Base-by-base conservation (phyloP, 2,797 vertebrate species). In the Rhinoraja longicauda region DNA sequence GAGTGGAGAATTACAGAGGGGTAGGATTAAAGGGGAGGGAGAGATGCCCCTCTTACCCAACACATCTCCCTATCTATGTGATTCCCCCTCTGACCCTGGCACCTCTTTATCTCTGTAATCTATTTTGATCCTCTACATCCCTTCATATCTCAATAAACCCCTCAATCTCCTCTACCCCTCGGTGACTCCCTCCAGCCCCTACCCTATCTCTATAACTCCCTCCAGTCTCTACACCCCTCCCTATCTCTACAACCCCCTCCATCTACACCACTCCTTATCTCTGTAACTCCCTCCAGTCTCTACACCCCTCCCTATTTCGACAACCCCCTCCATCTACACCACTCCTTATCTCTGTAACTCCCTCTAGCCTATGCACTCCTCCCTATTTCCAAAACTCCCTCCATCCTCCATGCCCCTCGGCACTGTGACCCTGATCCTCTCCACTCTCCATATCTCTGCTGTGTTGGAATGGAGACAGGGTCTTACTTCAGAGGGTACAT, bases 401-500 rank as follows among this genome's bases (percentile, higher is more conserved):
- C 17, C 36, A 45, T 19, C 2, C 45, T 53, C 45, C 21, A 17
- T 17, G 13, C 26, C 29, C n/a, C 76, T 32, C 29, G 36, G n/a
- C n/a, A 12, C 76, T 77, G n/a, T 77, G n/a, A 0, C 76, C 10
- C 12, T n/a, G 45, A 6, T 53, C 45, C 45, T 6, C 76, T 12
- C n/a, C 32, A 10, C 29, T 32, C 64, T 17, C 17, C 64, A 64
- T 67, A 17, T 67, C 64, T 67, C 64, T 17, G 64, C 17, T 12
- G 64, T 3, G 64, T 12, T 67, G 64, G 64, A 13, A 17, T 12
- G 17, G 64, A 17, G 12, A 53, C 4, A 64, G 12, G 10, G 10
- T 12, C 79, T 81, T 53, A 81, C 79, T 81, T 81, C 19, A 81
- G 79, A 24, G 79, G 79, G 45, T 81, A 81, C 79, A 81, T 81